Percentiles rank a stretch among this genome's conserved stretches.
Conservation (phyloP, 2,797 vertebrate genomes). For the Pteropus rufus region DNA sequence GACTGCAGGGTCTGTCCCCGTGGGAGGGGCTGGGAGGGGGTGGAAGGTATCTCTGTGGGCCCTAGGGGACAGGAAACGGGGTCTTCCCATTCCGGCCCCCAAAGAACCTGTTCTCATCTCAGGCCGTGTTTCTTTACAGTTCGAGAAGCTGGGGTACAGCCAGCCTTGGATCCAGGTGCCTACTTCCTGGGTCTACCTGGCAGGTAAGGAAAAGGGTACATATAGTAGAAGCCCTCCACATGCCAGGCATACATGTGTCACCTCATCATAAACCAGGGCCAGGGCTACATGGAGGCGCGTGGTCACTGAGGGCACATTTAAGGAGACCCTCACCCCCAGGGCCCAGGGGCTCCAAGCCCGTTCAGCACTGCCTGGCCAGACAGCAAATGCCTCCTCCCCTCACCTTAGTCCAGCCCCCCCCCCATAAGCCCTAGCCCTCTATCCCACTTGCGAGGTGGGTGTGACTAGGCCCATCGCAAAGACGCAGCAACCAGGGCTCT, state of each 20-base stretch:
- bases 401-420: neutral
- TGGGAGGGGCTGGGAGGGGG: no score
- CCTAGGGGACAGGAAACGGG: no score
- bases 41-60: neutral
- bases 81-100: neutral
- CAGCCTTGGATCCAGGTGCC: constrained; percentile 90
- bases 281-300: neutral
- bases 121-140: constrained; percentile 82
- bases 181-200: constrained; percentile 86
- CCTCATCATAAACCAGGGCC: neutral
- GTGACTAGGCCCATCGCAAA: neutral
- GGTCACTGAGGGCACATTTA: neutral
- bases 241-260: no score
- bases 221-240: neutral
- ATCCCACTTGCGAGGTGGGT: neutral
- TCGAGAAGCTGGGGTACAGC: constrained; percentile 91
- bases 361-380: neutral
- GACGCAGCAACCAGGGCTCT: neutral
- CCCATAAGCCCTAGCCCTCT: neutral
- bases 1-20: neutral
- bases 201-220: constrained; percentile 84
- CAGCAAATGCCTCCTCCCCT: neutral
- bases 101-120: neutral
- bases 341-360: no score
- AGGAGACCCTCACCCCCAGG: neutral